Evolutionary conservation across 2,888 invertebrate genomes (phyloP), one percentile per base, ranked within the genome.

Genomic region (Apocheima hispidaria): DNA sequence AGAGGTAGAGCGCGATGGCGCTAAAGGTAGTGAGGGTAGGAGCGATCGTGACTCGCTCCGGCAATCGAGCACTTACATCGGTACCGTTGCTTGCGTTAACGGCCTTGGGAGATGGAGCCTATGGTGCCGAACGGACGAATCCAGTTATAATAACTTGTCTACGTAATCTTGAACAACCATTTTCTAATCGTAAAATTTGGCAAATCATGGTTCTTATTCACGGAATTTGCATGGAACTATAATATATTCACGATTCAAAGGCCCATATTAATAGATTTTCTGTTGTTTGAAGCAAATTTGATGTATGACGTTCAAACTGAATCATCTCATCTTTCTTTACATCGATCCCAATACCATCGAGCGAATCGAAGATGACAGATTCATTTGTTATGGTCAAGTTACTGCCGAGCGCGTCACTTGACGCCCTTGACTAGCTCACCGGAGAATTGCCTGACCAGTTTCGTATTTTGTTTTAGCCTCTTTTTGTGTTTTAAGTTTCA

Each of bases 81-180:
- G 74, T 80, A 87, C 87, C 85, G 88, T 85, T 86, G 62, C 81
- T 81, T 81, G 78, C 78, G 81, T 75, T 81, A 79, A 79, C 86
- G 88, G 83, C 90, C 89, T 90, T 90, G 89, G 77, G 78, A 78
- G 80, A 77, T 78, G 75, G 71, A 82, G 75, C 72, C 76, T 80
- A 79, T 82, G 83, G 77, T 78, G 81, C 78, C 81, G 79, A 82
- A 79, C 75, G 75, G 74, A 75, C 76, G 70, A 70, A 78, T 74
- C 77, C 61, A 52, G 61, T 61, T 61, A 61, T 61, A 56, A 61
- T 61, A 70, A 74, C 78, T 78, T 76, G 81, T 78, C 78, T 77
- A 77, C 56, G 60, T 54, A 46, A 53, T 56, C 60, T 60, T 62
- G 53, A 58, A 46, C 46, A 10, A 14, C 28, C 20, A 30, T 36